Evolutionary conservation across 2,888 invertebrate genomes (phyloP), one percentile per base, ranked within the genome.

Genomic region (Netelia fuscicornis): DNA sequence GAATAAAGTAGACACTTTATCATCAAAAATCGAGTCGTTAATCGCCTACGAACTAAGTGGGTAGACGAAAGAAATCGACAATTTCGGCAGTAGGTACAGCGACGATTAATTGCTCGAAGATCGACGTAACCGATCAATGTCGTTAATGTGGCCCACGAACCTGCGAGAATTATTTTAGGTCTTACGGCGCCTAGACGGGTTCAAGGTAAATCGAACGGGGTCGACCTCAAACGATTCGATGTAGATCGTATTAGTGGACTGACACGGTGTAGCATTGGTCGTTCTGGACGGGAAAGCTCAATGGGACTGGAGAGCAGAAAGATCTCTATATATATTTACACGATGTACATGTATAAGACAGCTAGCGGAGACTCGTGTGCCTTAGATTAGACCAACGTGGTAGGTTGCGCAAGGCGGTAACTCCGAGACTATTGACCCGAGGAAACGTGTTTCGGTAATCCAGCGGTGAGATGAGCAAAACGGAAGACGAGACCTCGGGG

Each of bases 401-500:
- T 54, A 65, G 25, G 67, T 52, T 52, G 11, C 37, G 17, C 64
- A 67, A 68, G 76, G 37, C 1, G 75, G 78, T 86, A 77, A 84
- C 87, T 82, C 25, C 23, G 80, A 76, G 87, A 87, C 68, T 75
- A 75, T 87, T 84, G 87, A 86, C 86, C 86, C 79, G 82, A 67
- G 81, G 44, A 78, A 86, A 83, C 84, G 81, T 83, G 83, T 87
- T 86, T 86, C 80, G 82, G 82, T 79, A 81, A 83, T 64, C 56
- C 79, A 58, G 58, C 84, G 71, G 42, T 62, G 76, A 77, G 60
- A 74, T 65, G 65, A 74, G 72, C 75, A 37, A 78, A 83, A 87
- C 81, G 81, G 77, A 82, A 81, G 81, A 83, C 82, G 87, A 87
- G 87, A 85, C 87, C 87, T 86, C 67, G 54, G 86, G 86, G 88